These are phyloP conservation scores for Phrynocephalus versicolor DNA, from an alignment of 2,113 vertebrate species.

Conservation along the genomic window DNA sequence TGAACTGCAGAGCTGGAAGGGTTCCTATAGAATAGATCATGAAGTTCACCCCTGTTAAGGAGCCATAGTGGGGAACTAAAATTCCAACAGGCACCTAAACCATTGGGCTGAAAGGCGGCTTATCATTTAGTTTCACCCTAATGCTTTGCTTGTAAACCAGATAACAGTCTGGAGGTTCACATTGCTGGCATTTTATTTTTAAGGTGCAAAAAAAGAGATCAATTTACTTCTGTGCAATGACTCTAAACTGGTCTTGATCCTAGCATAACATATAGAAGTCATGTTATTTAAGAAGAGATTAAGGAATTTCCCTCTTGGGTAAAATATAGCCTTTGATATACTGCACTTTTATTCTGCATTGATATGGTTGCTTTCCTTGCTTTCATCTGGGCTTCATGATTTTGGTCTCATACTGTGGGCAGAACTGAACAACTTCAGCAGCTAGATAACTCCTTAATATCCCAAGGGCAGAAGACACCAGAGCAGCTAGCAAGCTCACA, in stretches of 20 bases:
- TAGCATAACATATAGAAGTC: background rate
- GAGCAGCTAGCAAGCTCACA: slow-evolving; percentile 15
- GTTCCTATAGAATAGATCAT: no score
- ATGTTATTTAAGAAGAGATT: background rate
- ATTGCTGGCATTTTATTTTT: background rate
- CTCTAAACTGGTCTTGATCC: background rate
- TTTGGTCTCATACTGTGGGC: background rate
- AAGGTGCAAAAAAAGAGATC: background rate
- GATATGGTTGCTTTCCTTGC: background rate
- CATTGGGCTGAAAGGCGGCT: no score
- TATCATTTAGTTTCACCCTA: no score
- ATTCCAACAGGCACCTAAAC: no score
- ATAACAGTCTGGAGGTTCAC: background rate
- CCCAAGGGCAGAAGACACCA: background rate
- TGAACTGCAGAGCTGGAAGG: no score
- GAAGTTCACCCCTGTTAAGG: no score
- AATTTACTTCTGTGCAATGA: background rate
- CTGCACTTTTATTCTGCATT: slow-evolving; percentile 8
- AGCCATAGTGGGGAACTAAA: no score
- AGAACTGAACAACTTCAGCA: slow-evolving; percentile 6
- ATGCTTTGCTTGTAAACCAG: background rate
- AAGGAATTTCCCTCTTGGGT: background rate
- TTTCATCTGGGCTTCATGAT: background rate
- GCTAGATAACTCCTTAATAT: background rate
- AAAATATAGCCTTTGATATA: background rate